A percentile compares a stretch with the other conserved stretches of the same genome.
phyloP scores from a whole-genome alignment of 2,888 invertebrate species.

The Mesopsocus fuscifrons region DNA sequence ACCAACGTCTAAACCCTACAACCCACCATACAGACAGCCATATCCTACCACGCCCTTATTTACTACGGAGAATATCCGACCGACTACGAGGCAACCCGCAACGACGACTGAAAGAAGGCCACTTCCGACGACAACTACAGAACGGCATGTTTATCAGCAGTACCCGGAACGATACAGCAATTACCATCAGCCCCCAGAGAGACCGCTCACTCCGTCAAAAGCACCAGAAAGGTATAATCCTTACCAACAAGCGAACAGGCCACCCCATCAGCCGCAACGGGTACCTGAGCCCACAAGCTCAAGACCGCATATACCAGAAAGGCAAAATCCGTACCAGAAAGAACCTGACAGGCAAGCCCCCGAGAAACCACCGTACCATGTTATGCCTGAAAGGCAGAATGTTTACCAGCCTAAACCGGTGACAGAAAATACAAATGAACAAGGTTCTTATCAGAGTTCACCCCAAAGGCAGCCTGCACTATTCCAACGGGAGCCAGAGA shows the following conservation, averaged over 20 bases:
- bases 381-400: too few relatives aligned
- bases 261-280: neutral
- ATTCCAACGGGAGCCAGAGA: too few relatives aligned
- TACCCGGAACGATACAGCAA: neutral
- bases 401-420: too few relatives aligned
- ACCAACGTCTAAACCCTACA: neutral
- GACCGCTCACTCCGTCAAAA: too few relatives aligned
- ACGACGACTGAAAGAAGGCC: neutral
- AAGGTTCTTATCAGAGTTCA: neutral
- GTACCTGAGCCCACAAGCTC: neutral
- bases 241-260: neutral
- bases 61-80: neutral
- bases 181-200: neutral
- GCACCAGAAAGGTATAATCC: too few relatives aligned
- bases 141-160: neutral
- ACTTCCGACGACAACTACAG: neutral
- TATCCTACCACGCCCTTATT: neutral
- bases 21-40: neutral
- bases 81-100: neutral
- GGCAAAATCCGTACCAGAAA: too few relatives aligned
- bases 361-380: neutral
- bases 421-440: too few relatives aligned
- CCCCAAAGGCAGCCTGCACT: too few relatives aligned
- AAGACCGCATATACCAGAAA: too few relatives aligned
- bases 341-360: neutral